Evolutionary conservation across 2,888 invertebrate species (phyloP), one percentile per base, ranked within the genome.

Genomic region (Tipula unca): DNA sequence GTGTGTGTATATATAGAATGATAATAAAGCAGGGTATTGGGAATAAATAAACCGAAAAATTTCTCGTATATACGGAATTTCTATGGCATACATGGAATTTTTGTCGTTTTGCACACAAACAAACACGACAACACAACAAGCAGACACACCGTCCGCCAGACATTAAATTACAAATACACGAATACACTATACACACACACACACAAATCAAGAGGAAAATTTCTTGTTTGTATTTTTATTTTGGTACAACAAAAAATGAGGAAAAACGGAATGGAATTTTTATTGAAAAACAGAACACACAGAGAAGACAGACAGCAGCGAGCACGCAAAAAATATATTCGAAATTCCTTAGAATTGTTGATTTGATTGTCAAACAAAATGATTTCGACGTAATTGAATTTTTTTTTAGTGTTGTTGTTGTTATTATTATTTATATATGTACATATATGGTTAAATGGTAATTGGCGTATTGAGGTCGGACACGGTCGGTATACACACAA

Each of bases 41-140:
- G 83, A 8, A 83, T 83, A 32, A 35, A 83, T 83, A 83, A 35
- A 32, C 83, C n/a, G 83, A 83, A 83, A 83, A 83, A 32, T 83
- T 83, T 83, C 29, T 8, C 4, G n/a, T 83, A 32, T 10, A 32
- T 6, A 32, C 1, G 29, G 32, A 83, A 35, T 83, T 83, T 83
- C n/a, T 83, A 32, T 83, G 83, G 10, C 83, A 48, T 48, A 17
- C 48, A 48, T 17, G 17, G 48, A 48, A 48, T 48, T 17, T 48
- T 48, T 48, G 48, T 48, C 48, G 6, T 17, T 48, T 48, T 48
- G 17, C n/a, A 69, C 25, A 25, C 48, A 10, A 39, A 39, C 39
- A 39, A 3, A 5, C 39, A 39, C 39, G 1, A n/a, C n/a, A 5
- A 48, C 69, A 69, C 25, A 48, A 69, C 69, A 69, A 10, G 10